Evolutionary conservation across 1,140 invertebrate species (phyloP), one percentile per base, ranked within the genome.

Genomic region (Rhopalosiphum maidis): DNA sequence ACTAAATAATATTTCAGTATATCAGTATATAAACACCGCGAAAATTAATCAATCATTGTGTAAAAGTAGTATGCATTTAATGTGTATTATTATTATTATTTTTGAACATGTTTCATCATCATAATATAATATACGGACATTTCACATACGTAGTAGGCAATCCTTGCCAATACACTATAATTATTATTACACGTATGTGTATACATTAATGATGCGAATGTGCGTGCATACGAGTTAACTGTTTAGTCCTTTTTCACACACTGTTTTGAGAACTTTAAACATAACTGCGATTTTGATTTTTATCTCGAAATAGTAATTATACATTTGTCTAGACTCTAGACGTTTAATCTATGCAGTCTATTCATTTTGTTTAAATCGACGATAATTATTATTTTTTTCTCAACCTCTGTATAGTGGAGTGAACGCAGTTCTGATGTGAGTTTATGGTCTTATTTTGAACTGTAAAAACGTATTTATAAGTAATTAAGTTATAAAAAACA

Each of bases 191-290:
- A 54, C 35, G 21, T 89, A 48, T 48, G n/a, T n/a, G 15, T 88
- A 35, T 43, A 54, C 30, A 54, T 54, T 51, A 54, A 54, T 89
- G 8, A 89, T 37, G 48, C 35, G 48, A 89, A 89, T 48, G 48
- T 89, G 87, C 48, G 35, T 48, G 87, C 35, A n/a, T 89, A 43
- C 35, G 5, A 89, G 87, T 54, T 23, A 89, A 89, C 87, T 35
- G 48, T 89, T 35, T 89, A 54, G n/a, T 54, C 21, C 25, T 88
- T 88, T 88, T 54, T 89, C 87, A 54, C 87, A 89, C 87, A 54
- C 46, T 9, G 48, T 54, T 54, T 30, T 54, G n/a, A 37, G 22
- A 35, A 54, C 54, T 54, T 54, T 89, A 54, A 37, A 89, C 48
- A 89, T 35, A 51, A 35, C n/a, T 89, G 21, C 48, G n/a, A 30